Evolutionary conservation across 2,888 invertebrate species (phyloP), one percentile per base, ranked within the genome.

Genomic region (Polia nebulosa): DNA sequence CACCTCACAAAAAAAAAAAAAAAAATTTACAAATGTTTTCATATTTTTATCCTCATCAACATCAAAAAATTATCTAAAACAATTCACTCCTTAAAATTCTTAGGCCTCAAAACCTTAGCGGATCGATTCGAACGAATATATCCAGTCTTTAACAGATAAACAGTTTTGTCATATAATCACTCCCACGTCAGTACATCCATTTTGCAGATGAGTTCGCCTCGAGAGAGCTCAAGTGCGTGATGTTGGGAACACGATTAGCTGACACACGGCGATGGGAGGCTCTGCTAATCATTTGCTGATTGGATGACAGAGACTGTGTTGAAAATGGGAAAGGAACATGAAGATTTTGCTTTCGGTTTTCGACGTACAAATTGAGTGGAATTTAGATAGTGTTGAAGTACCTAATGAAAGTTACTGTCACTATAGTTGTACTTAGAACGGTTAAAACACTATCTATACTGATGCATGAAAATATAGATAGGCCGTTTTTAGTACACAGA

Each of bases 81-180:
- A 44, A 27, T 36, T 17, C 9, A 36, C n/a, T n/a, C 17, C 9
- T 29, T 5, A 34, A 34, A 2, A 36, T 8, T 36, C 4, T 29
- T 15, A 17, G 3, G 34, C 3, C 6, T 11, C 1, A 34, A 22
- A 22, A n/a, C 2, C 1, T 2, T n/a, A 29, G 5, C 13, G 0
- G 3, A 9, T 3, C 1, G 15, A 34, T 55, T 20, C 51, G 17
- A 22, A 36, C 29, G 0, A 73, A 32, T 59, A 25, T 57, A 47
- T 73, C 47, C n/a, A 60, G 51, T 27, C 52, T 27, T 44, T 65
- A 52, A 63, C 76, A 72, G 83, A 81, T 83, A 83, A 64, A 84
- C 81, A 72, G 81, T 84, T 87, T 85, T 84, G 86, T 86, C 87
- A 87, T 88, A 85, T n/a, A n/a, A n/a, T 85, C 81, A 84, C 79